These are phyloP conservation scores for Seison nebaliae DNA, from an alignment of 1,140 invertebrate genomes.

Conservation along the genomic window DNA sequence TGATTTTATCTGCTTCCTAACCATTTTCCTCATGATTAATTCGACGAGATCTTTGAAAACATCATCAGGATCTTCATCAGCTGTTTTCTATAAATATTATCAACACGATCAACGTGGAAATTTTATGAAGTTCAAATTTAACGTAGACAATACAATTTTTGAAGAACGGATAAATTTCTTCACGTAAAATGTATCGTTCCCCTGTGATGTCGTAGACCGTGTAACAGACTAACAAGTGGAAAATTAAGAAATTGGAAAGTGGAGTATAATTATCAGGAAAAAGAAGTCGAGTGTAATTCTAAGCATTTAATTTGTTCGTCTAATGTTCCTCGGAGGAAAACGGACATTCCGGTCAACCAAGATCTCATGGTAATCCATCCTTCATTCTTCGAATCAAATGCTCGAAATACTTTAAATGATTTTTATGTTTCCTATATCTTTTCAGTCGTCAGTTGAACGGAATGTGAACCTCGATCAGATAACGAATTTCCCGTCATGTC, in stretches of 20 bases:
- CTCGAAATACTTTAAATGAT: conserved; percentile 45
- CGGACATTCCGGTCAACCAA: conserved; percentile 45
- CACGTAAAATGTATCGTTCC: conserved; percentile 26
- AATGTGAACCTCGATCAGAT: conserved; percentile 53
- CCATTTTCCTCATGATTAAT: conserved; percentile 42
- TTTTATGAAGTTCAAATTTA: too few species aligned
- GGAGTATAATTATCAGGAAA: conserved; percentile 34
- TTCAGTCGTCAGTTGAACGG: too few species aligned
- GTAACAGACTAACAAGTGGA: conserved; percentile 22
- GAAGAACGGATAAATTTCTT: conserved; percentile 43
- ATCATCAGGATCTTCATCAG: conserved; percentile 63
- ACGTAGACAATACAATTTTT: conserved; percentile 31
- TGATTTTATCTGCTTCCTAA: neutral
- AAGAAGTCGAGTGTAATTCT: too few species aligned
- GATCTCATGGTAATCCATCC: conserved; percentile 36
- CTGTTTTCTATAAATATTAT: too few species aligned
- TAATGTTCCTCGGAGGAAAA: conserved; percentile 43
- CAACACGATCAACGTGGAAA: too few species aligned
- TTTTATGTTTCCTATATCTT: too few species aligned
- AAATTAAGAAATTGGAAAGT: neutral
- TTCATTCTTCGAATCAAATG: conserved; percentile 49
- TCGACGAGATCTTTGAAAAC: conserved; percentile 65
- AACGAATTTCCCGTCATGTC: conserved; percentile 57
- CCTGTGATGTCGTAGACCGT: conserved; percentile 26
- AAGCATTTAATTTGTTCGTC: conserved; percentile 43